Evolutionary conservation across 2,888 invertebrate species (phyloP), one percentile per base, ranked within the genome.

Genomic region (Carterocephalus palaemon): DNA sequence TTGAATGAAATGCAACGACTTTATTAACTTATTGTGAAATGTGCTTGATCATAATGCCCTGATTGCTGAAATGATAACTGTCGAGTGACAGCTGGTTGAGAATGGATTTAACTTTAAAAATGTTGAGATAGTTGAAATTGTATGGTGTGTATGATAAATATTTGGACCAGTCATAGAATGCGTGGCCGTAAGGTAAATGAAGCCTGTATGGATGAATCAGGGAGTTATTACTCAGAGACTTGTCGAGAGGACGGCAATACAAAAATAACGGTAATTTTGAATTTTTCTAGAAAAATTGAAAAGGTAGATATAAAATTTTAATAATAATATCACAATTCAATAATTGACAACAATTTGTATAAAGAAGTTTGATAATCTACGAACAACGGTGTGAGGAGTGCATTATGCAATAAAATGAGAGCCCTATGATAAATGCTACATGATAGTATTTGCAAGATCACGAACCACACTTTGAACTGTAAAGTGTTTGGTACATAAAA

Each of bases 201-300:
- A n/a, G 8, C 19, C 9, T 16, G 24, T 26, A 24, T 37, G 37
- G 37, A 37, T 24, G 17, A 37, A 37, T 37, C 37, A 26, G 37
- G 37, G 37, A 20, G 37, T 16, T 16, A 9, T n/a, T 16, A 8
- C 9, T 12, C 12, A 24, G 2, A 12, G 15, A 36, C 7, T n/a
- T n/a, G n/a, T n/a, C n/a, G n/a, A n/a, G n/a, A n/a, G n/a, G n/a
- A n/a, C n/a, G n/a, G n/a, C n/a, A n/a, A n/a, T n/a, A n/a, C n/a
- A n/a, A 15, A 13, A 8, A 1, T 15, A 9, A 26, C 7, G 9
- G 10, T 17, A 37, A 17, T 10, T 17, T 20, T 4, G 3, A 15
- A 29, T 29, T 13, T 20, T 33, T 20, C 20, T 33, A 23, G 23
- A 31, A 29, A 31, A 16, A 2, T 17, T 22, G n/a, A 22, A 16